These are phyloP conservation scores for Gisinianus flammeolus DNA, from an alignment of 2,888 invertebrate genomes.

Conservation along the genomic window DNA sequence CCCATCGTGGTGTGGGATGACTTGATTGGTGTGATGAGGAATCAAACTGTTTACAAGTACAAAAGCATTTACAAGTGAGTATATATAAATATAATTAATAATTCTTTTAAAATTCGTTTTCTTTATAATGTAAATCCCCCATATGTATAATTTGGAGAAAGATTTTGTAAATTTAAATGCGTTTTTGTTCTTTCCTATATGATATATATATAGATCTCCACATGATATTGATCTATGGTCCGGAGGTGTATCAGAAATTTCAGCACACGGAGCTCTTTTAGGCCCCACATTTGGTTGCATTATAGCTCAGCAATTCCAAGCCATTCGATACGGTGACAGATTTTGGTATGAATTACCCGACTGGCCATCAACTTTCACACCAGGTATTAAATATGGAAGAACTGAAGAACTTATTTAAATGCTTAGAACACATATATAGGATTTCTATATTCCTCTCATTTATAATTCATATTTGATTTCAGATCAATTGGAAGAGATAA, in stretches of 20 bases:
- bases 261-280: conserved; percentile 62
- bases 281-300: conserved; percentile 65
- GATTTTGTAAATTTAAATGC: background rate
- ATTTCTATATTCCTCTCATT: background rate
- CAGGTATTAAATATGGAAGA: too few relatives aligned
- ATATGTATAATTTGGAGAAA: background rate
- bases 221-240: conserved; percentile 63
- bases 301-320: conserved; percentile 62
- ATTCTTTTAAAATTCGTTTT: background rate
- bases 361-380: conserved; percentile 63
- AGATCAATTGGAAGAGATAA: conserved; percentile 63
- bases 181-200: too few relatives aligned
- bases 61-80: conserved; percentile 60
- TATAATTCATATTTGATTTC: conserved; percentile 41
- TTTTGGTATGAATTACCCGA: conserved; percentile 63
- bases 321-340: conserved; percentile 62
- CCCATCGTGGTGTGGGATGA: conserved; percentile 61
- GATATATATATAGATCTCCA: conserved; percentile 58
- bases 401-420: too few relatives aligned
- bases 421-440: conserved; percentile 1
- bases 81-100: conserved; percentile 44
- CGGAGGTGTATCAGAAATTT: conserved; percentile 64
- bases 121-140: background rate
- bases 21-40: conserved; percentile 61
- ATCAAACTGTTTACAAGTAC: conserved; percentile 61